phyloP scores from a whole-genome alignment of 2,888 invertebrate species.

The Operophtera brumata region DNA sequence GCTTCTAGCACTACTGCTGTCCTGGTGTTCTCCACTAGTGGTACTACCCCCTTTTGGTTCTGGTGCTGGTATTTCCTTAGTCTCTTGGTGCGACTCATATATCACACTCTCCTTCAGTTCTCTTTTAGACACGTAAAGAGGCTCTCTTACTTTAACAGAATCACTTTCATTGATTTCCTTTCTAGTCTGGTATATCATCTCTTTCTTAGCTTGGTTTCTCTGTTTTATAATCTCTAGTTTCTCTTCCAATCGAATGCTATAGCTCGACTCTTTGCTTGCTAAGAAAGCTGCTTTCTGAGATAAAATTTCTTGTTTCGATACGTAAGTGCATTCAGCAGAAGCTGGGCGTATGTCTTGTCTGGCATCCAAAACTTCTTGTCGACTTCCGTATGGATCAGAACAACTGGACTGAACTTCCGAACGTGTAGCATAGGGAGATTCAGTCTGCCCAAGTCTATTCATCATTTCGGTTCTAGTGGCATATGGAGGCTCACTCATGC shows the following conservation, averaged over 20 bases:
- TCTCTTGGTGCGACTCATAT: conserved; percentile 76
- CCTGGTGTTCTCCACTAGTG: conserved; percentile 35
- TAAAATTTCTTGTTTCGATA: conserved; percentile 75
- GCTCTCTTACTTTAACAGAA: conserved; percentile 68
- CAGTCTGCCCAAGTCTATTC: conserved; percentile 61
- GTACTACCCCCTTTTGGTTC: conserved; percentile 16
- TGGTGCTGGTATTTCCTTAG: conserved; percentile 53
- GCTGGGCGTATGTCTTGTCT: conserved; percentile 62
- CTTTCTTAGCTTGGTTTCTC: conserved; percentile 77
- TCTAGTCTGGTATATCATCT: conserved; percentile 76
- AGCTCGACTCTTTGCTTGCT: conserved; percentile 70
- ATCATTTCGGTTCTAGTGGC: conserved; percentile 72
- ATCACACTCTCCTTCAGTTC: conserved; percentile 77
- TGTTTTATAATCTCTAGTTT: conserved; percentile 77
- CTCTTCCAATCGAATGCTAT: conserved; percentile 66
- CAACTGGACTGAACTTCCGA: conserved; percentile 71
- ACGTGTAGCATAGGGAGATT: conserved; percentile 65
- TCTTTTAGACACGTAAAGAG: conserved; percentile 75
- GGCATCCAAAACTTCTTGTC: conserved; percentile 57
- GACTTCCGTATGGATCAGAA: conserved; percentile 63
- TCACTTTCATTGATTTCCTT: conserved; percentile 75
- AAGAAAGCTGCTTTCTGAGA: conserved; percentile 74
- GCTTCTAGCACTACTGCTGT: conserved; percentile 60
- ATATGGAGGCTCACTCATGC: conserved; percentile 76
- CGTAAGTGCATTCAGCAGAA: conserved; percentile 75